Evolutionary conservation across 2,113 vertebrate genomes (phyloP), one percentile per base, ranked within the genome.

Genomic region (Dasypus novemcinctus): DNA sequence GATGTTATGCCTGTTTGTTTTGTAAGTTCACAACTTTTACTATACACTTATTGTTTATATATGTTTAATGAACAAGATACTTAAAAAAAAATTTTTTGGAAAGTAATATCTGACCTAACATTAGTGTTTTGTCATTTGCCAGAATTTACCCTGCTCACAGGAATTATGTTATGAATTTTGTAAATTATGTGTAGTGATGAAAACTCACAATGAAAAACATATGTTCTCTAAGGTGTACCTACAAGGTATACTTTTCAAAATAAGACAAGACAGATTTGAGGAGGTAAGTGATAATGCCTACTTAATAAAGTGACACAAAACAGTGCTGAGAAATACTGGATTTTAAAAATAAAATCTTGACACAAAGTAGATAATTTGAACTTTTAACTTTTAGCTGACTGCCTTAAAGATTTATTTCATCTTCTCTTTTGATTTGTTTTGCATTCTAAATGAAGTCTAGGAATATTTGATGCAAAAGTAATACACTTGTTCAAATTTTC

Each of bases 121-220:
- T 76, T 87, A 74, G 63, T 81, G 29, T 91, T 94, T 81, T 38
- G 49, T 69, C 72, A 72, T 80, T 95, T 94, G 71, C 63, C 41
- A 91, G 66, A 78, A 64, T 85, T 90, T 95, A 87, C 72, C 85
- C 82, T 88, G 68, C 61, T 96, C 79, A 49, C 11, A 81, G 43
- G 49, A 94, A 88, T 80, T 81, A 87, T 82, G 54, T 68, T 57
- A 59, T 74, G 36, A 80, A 63, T 74, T 59, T 20, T 63, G 63
- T 95, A 79, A 96, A 76, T 95, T 96, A 95, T 71, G 18, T 69
- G 93, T 64, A 78, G n/a, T 95, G 80, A 74, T 63, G 64, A 90
- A 82, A 94, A 87, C 31, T 41, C n/a, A 66, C 29, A 61, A 41
- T 31, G 76, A 90, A 84, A 92, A 84, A 23, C 41, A 57, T 76